Evolutionary conservation across 2,113 vertebrate species (phyloP), one percentile per base, ranked within the genome.

Genomic region (Columba janthina): DNA sequence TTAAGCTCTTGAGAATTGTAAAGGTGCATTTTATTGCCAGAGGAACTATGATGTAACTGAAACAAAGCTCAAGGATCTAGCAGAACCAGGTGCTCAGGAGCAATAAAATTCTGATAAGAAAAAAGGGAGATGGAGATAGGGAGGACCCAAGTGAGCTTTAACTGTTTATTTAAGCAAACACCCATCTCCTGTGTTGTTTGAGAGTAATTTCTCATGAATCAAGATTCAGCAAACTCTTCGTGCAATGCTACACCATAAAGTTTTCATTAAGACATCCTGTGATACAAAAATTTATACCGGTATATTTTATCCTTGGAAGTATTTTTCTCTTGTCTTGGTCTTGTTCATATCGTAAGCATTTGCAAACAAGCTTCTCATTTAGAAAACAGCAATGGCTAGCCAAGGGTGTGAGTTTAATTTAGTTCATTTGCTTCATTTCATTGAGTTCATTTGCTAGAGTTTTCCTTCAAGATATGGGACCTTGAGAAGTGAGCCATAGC

Each of bases 381-480:
- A 95, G 75, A 67, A 96, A 95, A 85, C 40, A 32, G 10, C 29
- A 72, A 50, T 95, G 77, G 34, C 15, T 90, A 95, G 72, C 12
- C 61, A 90, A 94, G 61, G 56, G 89, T 95, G 65, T 42, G 85
- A 73, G 8, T 38, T 38, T 38, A 38, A 38, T 38, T 38, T 38
- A 38, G 38, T 38, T 38, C 38, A 38, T 38, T 38, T 38, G 38
- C 38, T 38, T 38, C 38, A 38, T 85, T 85, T 86, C 97, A 94
- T 69, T 96, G 91, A 95, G 65, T 83, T 69, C 20, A 90, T 96
- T 94, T 96, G 44, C 89, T 96, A 57, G 94, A 84, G 70, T 93
- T 97, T 81, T 90, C 89, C 93, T 93, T 90, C 95, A 76, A 54
- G 95, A 88, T 97, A 90, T 19, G 28, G 19, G 26, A 76, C 51